Conservation (phyloP, 2,888 invertebrate genomes). For the Mesodorylaimus sp. region DNA sequence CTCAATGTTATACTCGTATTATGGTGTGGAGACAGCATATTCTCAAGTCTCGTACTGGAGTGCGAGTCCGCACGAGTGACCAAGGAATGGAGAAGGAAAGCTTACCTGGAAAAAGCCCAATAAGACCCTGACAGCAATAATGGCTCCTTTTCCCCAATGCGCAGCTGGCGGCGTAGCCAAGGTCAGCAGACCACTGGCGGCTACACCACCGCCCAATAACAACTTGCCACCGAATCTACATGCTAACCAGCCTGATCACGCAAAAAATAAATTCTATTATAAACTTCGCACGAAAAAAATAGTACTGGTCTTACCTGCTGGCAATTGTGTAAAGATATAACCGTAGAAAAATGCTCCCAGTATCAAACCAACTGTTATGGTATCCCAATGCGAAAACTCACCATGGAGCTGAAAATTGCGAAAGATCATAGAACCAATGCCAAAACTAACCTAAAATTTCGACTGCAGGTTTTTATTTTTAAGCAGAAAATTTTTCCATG, state of each 20-base stretch:
- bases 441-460: too few species aligned
- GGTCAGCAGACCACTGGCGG: neutral
- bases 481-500: too few species aligned
- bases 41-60: too few species aligned
- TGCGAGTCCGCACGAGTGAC: too few species aligned
- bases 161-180: conserved; percentile 1
- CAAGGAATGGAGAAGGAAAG: too few species aligned
- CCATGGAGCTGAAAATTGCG: too few species aligned
- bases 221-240: conserved; percentile 7
- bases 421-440: too few species aligned
- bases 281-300: too few species aligned
- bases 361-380: neutral
- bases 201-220: conserved; percentile 8
- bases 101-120: conserved; percentile 8
- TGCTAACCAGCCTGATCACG: conserved; percentile 9
- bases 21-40: too few species aligned
- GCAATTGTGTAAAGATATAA: conserved; percentile 12
- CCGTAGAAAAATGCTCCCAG: conserved; percentile 12
- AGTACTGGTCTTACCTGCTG: conserved; percentile 11
- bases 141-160: conserved; percentile 11
- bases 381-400: conserved; percentile 4
- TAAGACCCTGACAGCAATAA: conserved; percentile 19
- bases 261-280: neutral
- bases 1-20: too few species aligned
- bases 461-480: too few species aligned